phyloP scores from a whole-genome alignment of 1,140 invertebrate species.

The Eurytemora carolleeae region DNA sequence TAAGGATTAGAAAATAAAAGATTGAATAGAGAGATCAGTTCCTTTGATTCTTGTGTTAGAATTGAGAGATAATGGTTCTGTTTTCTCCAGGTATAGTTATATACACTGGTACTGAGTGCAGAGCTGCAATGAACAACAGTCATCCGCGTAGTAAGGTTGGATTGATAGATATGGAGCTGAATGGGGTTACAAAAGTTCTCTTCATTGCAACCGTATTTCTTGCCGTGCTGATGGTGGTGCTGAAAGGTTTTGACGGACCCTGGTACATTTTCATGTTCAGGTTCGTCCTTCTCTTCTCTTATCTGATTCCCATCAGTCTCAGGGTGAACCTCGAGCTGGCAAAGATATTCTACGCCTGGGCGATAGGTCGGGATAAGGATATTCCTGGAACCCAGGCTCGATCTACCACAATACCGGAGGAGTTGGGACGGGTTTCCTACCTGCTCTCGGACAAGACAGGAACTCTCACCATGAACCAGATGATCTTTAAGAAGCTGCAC shows the following conservation, averaged over 20 bases:
- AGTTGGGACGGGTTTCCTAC: conserved; percentile 87
- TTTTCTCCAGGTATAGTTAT: conserved; percentile 83
- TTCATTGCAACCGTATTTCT: conserved; percentile 78
- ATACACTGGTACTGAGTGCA: conserved; percentile 87
- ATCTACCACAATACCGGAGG: conserved; percentile 96
- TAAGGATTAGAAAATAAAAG: too few species aligned
- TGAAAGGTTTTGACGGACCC: conserved; percentile 83
- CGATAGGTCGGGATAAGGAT: conserved; percentile 77
- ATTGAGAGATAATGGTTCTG: too few species aligned
- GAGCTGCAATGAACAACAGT: conserved; percentile 96
- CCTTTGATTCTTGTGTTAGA: too few species aligned
- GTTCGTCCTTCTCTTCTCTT: conserved; percentile 91
- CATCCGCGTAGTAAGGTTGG: conserved; percentile 71
- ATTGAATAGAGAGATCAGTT: too few species aligned
- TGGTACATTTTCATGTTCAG: conserved; percentile 89
- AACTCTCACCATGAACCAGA: conserved; percentile 95
- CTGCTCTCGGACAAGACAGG: conserved; percentile 94
- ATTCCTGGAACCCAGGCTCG: conserved; percentile 88
- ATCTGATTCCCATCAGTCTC: conserved; percentile 96
- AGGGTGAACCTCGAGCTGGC: conserved; percentile 97
- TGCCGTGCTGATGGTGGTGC: conserved; percentile 77
- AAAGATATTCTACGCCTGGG: conserved; percentile 91
- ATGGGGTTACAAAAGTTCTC: conserved; percentile 81
- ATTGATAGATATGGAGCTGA: conserved; percentile 81
- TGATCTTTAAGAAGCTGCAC: conserved; percentile 89